A percentile compares a stretch with the other conserved stretches of the same genome.
These are phyloP conservation scores for Spisula solida DNA, from an alignment of 2,888 invertebrate species.

Conservation along the genomic window DNA sequence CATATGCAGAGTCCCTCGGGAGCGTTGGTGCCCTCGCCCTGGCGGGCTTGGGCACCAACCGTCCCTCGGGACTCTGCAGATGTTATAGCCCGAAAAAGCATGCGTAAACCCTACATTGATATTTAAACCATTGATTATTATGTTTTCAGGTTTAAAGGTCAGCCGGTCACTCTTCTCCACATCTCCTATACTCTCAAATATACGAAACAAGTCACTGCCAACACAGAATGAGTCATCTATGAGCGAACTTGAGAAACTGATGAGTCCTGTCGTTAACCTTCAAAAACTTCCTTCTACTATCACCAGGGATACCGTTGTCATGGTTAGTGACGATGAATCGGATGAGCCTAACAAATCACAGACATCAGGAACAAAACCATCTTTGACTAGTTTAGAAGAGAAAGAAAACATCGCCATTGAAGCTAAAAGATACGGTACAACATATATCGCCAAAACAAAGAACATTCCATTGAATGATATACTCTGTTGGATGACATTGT, in stretches of 20 bases:
- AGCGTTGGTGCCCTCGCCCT: too few species aligned
- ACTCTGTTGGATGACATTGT: slow-evolving; percentile 67
- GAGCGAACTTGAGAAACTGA: slow-evolving; percentile 59
- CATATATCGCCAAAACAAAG: slow-evolving; percentile 53
- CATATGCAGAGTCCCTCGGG: too few species aligned
- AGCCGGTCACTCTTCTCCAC: neutral
- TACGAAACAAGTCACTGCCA: neutral
- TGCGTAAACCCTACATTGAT: too few species aligned
- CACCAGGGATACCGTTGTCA: slow-evolving; percentile 61
- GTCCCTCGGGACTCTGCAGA: too few species aligned
- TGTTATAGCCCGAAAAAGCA: too few species aligned
- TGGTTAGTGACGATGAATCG: slow-evolving; percentile 63
- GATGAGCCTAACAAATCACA: slow-evolving; percentile 42
- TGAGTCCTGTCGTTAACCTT: slow-evolving; percentile 67
- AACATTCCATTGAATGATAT: slow-evolving; percentile 66
- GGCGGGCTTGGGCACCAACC: too few species aligned
- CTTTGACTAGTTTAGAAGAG: slow-evolving; percentile 55
- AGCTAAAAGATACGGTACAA: slow-evolving; percentile 68
- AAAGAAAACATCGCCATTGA: slow-evolving; percentile 67
- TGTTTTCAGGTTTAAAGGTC: slow-evolving; percentile 18
- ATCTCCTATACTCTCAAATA: neutral
- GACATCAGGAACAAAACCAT: neutral
- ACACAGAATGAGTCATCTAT: slow-evolving; percentile 38
- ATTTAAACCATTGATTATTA: neutral
- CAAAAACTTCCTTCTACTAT: slow-evolving; percentile 67